Evolutionary conservation across 2,888 invertebrate species (phyloP).

Genomic region (Dryococelus australis): DNA sequence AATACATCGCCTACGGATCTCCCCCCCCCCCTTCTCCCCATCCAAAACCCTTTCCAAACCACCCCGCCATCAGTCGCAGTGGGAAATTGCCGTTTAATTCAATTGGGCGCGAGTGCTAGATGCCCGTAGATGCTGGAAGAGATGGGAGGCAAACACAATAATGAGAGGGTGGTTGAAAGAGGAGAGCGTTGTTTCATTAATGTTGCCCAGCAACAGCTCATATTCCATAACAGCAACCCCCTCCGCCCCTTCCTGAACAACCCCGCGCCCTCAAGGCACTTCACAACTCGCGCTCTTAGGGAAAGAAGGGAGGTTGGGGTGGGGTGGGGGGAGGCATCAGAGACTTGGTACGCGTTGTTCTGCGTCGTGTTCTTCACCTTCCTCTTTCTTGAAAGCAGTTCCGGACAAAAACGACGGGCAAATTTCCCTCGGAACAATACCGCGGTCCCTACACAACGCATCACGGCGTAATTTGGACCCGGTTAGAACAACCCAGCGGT

Average conservation of each 20-base stretch:
- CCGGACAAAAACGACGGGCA: neutral
- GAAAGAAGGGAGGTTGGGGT: too few relatives aligned
- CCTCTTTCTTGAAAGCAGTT: neutral
- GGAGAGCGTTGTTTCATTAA: constrained; percentile 36
- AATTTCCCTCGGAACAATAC: neutral
- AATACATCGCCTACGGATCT: neutral
- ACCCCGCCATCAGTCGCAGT: constrained; percentile 28
- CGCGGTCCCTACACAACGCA: neutral
- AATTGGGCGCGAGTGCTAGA: constrained; percentile 37
- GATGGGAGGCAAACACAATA: constrained; percentile 30
- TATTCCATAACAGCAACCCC: constrained; percentile 12
- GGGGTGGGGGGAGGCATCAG: neutral
- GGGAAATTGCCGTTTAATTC: constrained; percentile 45
- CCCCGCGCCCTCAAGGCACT: neutral
- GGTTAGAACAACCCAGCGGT: neutral
- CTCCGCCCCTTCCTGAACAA: neutral
- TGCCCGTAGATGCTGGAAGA: constrained; percentile 4
- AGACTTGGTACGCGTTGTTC: neutral
- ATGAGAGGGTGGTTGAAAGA: constrained; percentile 4
- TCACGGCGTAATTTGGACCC: neutral
- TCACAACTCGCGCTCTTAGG: neutral
- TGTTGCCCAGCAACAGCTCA: constrained; percentile 30
- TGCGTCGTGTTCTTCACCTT: neutral
- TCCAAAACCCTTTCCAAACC: too few relatives aligned
- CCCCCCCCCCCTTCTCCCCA: neutral